Base-by-base conservation (phyloP, 1,140 invertebrate genomes). In the Teleogryllus occipitalis region DNA sequence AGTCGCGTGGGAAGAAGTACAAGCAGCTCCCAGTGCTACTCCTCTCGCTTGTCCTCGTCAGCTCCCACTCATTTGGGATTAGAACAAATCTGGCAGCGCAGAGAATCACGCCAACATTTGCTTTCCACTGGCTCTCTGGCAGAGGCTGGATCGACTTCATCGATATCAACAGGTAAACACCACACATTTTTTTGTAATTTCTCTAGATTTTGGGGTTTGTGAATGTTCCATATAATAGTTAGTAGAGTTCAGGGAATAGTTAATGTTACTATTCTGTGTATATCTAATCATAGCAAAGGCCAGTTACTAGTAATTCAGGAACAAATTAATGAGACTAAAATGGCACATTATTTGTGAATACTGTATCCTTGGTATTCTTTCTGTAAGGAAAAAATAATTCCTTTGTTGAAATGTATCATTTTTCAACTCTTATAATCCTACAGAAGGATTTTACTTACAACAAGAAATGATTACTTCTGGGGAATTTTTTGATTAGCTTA, bases 81-180 rank as follows among this genome's bases (percentile, higher is more conserved):
- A 81, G 92, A 95, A 83, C 88, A 95, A 86, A 93, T 96, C 78
- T 96, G 95, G 95, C 91, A 92, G 83, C 89, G 93, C 39, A 87
- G 95, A 79, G 95, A 97, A 84, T 94, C 95, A 18, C 88, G 95
- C 73, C 94, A 93, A 83, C 95, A 95, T 88, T 87, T 96, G 75
- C 84, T 96, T n/a, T 96, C 94, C 47, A 96, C 95, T 12, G 92
- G 94, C 79, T 96, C 94, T 54, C 85, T 96, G 80, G 93, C 92
- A 14, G 95, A 96, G 87, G 94, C 92, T 79, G 93, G 93, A 12
- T 95, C 94, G 47, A 93, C 93, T n/a, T 95, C 94, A n/a, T 96
- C 94, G 46, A 83, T 96, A 6, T 95, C 93, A 80, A 94, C 92
- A 4, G 93, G 85, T 87, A 74, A 73, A 76, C 39, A 18, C 14